phyloP scores from a whole-genome alignment of 2,888 invertebrate species.

The Tachina fera region DNA sequence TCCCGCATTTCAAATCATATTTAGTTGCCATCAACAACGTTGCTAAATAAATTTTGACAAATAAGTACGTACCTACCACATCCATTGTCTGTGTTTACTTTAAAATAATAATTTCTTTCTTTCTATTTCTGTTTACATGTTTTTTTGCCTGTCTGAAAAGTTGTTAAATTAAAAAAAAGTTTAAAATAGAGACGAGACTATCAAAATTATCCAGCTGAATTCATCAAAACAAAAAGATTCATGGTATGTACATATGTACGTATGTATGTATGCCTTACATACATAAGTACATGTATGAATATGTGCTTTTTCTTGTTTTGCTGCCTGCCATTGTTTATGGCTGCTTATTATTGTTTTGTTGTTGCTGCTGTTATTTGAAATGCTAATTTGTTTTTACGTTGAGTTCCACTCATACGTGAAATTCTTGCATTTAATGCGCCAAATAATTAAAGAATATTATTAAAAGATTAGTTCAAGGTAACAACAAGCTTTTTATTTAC shows the following conservation, averaged over 20 bases:
- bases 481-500: not conserved
- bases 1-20: too few species aligned
- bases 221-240: too few species aligned
- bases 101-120: too few species aligned
- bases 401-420: constrained; percentile 68
- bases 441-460: constrained; percentile 67
- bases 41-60: too few species aligned
- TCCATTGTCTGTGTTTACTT: too few species aligned
- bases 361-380: constrained; percentile 44
- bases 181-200: constrained; percentile 5
- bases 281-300: too few species aligned
- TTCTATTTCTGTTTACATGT: too few species aligned
- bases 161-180: not conserved
- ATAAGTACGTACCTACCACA: too few species aligned
- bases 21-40: too few species aligned
- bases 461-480: constrained; percentile 61
- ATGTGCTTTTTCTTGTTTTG: too few species aligned
- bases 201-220: not conserved
- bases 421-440: constrained; percentile 69
- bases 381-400: constrained; percentile 53
- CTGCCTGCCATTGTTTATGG: too few species aligned
- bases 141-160: too few species aligned
- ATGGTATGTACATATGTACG: not conserved
- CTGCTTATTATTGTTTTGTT: not conserved
- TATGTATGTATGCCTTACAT: not conserved